A percentile compares a stretch with the other conserved stretches of the same genome.
Conservation (phyloP, 2,888 invertebrate species). For the Synanthedon vespiformis region DNA sequence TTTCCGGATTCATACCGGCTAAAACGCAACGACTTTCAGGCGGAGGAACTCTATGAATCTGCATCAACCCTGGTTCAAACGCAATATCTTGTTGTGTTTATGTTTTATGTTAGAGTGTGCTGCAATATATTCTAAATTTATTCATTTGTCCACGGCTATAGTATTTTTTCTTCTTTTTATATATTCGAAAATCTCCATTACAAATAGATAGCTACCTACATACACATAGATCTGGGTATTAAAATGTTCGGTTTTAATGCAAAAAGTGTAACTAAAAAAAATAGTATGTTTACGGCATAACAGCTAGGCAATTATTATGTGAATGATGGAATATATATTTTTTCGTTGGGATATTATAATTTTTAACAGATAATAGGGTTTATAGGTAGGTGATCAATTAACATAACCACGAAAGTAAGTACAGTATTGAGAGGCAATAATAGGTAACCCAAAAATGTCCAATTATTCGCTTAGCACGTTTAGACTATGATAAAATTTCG, state of each 20-base stretch:
- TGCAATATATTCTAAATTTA: constrained; percentile 52
- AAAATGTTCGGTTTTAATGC: constrained; percentile 7
- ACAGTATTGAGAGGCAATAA: too few species aligned
- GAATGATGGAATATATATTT: background rate
- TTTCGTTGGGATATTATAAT: constrained; percentile 1
- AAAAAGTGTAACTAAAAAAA: constrained; percentile 18
- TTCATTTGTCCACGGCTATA: constrained; percentile 43
- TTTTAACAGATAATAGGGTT: constrained; percentile 13
- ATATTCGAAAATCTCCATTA: constrained; percentile 14
- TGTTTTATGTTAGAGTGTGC: constrained; percentile 46
- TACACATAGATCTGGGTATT: constrained; percentile 30
- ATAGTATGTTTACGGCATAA: constrained; percentile 15
- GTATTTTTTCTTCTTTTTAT: constrained; percentile 28
- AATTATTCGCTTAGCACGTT: too few species aligned
- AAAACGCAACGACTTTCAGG: too few species aligned
- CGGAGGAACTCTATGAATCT: background rate
- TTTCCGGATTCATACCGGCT: too few species aligned
- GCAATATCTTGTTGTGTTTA: constrained; percentile 10
- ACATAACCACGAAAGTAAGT: too few species aligned
- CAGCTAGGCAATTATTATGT: constrained; percentile 13
- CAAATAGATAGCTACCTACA: constrained; percentile 4
- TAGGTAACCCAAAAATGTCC: too few species aligned
- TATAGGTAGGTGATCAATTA: too few species aligned
- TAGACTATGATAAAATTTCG: too few species aligned
- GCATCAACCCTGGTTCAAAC: background rate